Percentiles rank a stretch among this genome's conserved stretches.
These are phyloP conservation scores for Morone saxatilis DNA, from an alignment of 2,113 vertebrate species.

Conservation along the genomic window DNA sequence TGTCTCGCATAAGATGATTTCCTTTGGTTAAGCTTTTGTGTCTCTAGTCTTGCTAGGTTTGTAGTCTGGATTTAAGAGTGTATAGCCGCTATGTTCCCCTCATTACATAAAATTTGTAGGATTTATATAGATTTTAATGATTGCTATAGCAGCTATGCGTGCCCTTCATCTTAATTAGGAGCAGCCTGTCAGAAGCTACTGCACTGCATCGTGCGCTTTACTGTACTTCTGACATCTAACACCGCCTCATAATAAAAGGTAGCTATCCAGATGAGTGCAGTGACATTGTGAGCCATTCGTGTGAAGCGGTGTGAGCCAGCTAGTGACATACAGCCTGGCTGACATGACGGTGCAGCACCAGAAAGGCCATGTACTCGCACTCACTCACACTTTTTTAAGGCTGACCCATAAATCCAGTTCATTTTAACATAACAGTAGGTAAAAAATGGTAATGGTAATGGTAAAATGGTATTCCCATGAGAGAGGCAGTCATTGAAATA, in stretches of 20 bases:
- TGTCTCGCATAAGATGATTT: neutral
- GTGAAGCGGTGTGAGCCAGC: constrained; percentile 38
- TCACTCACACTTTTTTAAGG: neutral
- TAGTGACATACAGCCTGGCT: constrained; percentile 16
- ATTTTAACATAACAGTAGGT: neutral
- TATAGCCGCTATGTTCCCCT: neutral
- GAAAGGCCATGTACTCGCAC: constrained; percentile 1
- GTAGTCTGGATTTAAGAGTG: neutral
- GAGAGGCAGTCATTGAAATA: neutral
- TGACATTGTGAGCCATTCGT: constrained; percentile 45
- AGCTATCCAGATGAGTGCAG: constrained; percentile 19
- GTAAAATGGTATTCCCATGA: neutral
- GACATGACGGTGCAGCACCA: constrained; percentile 3
- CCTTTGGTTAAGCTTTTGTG: neutral
- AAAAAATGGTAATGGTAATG: neutral
- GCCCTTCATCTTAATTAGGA: constrained; percentile 63
- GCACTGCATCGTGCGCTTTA: constrained; percentile 23
- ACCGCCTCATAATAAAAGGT: constrained; percentile 45
- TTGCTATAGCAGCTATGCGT: constrained; percentile 14
- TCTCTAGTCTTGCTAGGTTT: neutral
- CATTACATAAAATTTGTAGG: constrained; percentile 35
- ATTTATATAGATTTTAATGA: constrained; percentile 39
- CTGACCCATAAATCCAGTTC: neutral
- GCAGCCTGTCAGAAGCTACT: constrained; percentile 29
- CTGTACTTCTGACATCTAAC: constrained; percentile 36